Conservation (phyloP, 2,113 vertebrate species). For the Atractosteus spatula region DNA sequence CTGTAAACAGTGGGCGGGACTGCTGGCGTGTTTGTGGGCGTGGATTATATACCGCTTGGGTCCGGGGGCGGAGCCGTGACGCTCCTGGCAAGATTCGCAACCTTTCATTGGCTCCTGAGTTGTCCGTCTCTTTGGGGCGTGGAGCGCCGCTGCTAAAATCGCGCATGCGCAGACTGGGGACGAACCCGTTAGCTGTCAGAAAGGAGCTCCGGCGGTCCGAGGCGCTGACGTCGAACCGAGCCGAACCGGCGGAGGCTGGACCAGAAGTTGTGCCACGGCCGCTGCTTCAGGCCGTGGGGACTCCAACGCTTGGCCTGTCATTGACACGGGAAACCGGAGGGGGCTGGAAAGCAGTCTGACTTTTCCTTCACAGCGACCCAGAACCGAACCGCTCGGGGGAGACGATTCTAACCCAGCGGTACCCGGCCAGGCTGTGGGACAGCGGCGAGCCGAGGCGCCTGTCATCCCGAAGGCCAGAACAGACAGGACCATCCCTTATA, state of each 20-base stretch:
- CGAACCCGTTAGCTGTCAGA: constrained; percentile 59
- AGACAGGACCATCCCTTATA: too few relatives aligned
- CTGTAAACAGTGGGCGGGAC: constrained; percentile 15
- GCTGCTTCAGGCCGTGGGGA: not conserved
- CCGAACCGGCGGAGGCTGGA: constrained; percentile 21
- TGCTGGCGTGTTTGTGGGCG: constrained; percentile 36
- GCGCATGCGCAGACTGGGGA: constrained; percentile 48
- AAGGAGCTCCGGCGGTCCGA: constrained; percentile 49
- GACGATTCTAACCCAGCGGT: not conserved
- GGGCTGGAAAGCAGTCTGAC: not conserved
- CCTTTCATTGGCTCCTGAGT: constrained; percentile 42
- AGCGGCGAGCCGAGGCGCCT: not conserved
- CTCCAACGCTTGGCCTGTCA: not conserved
- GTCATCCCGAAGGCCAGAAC: too few relatives aligned
- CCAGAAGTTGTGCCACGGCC: not conserved
- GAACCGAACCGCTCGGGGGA: not conserved
- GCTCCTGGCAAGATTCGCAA: not conserved
- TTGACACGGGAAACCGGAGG: not conserved
- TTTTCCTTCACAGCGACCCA: not conserved
- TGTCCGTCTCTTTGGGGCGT: constrained; percentile 34
- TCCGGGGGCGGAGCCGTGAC: constrained; percentile 30
- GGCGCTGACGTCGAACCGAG: constrained; percentile 27
- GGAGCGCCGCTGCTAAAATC: constrained; percentile 30
- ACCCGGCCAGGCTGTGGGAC: constrained; percentile 13
- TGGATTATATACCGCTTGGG: constrained; percentile 28